Conservation (phyloP, 2,113 vertebrate species). For the Caranx ignobilis region DNA sequence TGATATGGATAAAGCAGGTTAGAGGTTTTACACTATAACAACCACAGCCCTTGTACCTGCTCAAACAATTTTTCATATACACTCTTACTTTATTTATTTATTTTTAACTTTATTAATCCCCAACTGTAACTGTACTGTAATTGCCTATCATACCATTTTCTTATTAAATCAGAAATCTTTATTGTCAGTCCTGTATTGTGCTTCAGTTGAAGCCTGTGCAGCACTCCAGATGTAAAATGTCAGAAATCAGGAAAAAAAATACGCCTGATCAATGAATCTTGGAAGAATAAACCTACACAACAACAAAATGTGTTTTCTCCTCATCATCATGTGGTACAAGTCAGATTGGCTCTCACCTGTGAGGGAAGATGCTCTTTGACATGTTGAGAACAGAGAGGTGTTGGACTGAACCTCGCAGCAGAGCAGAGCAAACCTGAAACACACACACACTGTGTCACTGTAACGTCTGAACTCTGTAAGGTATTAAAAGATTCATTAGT, state of each 20-base stretch:
- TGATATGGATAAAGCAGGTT: background rate
- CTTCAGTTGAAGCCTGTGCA: background rate
- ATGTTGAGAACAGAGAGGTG: constrained; percentile 79
- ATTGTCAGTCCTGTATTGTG: background rate
- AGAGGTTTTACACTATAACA: background rate
- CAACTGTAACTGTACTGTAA: background rate
- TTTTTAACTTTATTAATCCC: no score
- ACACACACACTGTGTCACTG: background rate
- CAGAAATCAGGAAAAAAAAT: background rate
- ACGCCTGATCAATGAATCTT: background rate
- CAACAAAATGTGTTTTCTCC: background rate
- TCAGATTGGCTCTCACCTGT: constrained; percentile 65
- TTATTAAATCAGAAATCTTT: background rate
- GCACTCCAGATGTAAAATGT: background rate
- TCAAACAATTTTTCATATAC: background rate
- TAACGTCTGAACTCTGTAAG: background rate
- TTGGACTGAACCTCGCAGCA: constrained; percentile 74
- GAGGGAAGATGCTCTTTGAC: constrained; percentile 79
- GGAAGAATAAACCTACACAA: background rate
- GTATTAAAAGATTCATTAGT: background rate
- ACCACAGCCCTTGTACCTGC: background rate
- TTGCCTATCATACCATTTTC: background rate
- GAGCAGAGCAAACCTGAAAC: constrained; percentile 77
- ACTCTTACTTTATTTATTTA: no score
- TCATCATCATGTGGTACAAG: background rate